A percentile compares a stretch with the other conserved stretches of the same genome.
Evolutionary conservation across 1,140 invertebrate species (phyloP).

Genomic region (Rhopalosiphum maidis): DNA sequence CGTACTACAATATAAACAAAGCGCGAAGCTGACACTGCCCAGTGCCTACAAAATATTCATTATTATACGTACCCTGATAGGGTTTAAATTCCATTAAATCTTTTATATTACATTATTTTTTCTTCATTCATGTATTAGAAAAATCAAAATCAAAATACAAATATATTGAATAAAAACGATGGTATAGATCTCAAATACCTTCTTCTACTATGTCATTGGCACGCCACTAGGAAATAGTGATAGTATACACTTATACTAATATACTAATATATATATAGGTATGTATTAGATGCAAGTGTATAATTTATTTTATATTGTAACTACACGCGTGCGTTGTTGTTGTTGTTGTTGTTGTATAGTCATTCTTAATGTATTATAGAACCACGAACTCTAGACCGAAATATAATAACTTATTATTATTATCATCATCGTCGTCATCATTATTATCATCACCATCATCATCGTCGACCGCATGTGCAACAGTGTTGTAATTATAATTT

Average conservation of each 20-base stretch:
- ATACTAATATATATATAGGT: too few relatives aligned
- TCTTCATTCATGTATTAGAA: background rate
- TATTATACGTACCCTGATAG: background rate
- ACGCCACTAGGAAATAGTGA: background rate
- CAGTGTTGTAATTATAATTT: background rate
- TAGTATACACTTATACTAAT: too few relatives aligned
- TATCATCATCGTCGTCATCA: background rate
- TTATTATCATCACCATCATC: background rate
- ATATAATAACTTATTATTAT: conserved; percentile 7
- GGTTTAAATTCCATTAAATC: background rate
- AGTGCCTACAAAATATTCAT: background rate
- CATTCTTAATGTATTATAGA: background rate
- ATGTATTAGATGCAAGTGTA: background rate
- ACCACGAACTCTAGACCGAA: background rate
- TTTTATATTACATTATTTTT: background rate
- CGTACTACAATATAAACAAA: background rate
- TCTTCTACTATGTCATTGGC: too few relatives aligned
- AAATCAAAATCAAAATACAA: background rate
- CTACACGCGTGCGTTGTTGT: background rate
- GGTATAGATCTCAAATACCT: background rate
- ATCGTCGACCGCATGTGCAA: background rate
- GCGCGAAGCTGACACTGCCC: background rate
- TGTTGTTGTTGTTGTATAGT: background rate
- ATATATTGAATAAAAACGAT: too few relatives aligned
- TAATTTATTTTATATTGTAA: conserved; percentile 12